A percentile compares a stretch with the other conserved stretches of the same genome.
phyloP scores from a whole-genome alignment of 2,888 invertebrate species.

The Meiosimyza decipiens region DNA sequence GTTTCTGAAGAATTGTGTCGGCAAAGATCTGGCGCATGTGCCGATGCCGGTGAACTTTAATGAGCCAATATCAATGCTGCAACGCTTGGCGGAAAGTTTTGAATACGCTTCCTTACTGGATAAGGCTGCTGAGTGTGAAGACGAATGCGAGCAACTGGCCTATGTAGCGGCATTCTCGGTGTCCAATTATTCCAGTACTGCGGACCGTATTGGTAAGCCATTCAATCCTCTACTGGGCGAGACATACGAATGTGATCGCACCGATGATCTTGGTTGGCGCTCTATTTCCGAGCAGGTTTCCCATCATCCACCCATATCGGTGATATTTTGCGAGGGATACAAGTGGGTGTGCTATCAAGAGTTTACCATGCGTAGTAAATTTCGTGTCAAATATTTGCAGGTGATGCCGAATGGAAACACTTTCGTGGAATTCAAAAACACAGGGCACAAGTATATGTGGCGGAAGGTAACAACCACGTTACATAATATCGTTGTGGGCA shows the following conservation, averaged over 20 bases:
- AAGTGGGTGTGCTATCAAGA: conserved; percentile 98
- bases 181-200: conserved; percentile 87
- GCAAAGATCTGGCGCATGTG: conserved; percentile 98
- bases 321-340: conserved; percentile 91
- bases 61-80: conserved; percentile 98
- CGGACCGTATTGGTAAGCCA: conserved; percentile 91
- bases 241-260: conserved; percentile 97
- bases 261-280: conserved; percentile 94
- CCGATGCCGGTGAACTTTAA: conserved; percentile 99
- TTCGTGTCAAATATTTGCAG: conserved; percentile 97
- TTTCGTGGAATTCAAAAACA: conserved; percentile 74
- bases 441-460: conserved; percentile 94
- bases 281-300: conserved; percentile 97
- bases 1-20: conserved; percentile 99
- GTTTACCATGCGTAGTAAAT: conserved; percentile 99
- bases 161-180: conserved; percentile 97
- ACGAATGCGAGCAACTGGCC: conserved; percentile 93
- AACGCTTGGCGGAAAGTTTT: conserved; percentile 94
- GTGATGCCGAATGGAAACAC: conserved; percentile 82
- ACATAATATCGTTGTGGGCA: conserved; percentile 99
- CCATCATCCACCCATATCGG: conserved; percentile 98
- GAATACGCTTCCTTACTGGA: conserved; percentile 95
- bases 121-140: conserved; percentile 83
- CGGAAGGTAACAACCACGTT: conserved; percentile 98
- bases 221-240: conserved; percentile 97